Percentiles rank a stretch among this genome's conserved stretches.
These are phyloP conservation scores for Oreochromis aureus DNA, from an alignment of 2,113 vertebrate genomes.

Conservation along the genomic window DNA sequence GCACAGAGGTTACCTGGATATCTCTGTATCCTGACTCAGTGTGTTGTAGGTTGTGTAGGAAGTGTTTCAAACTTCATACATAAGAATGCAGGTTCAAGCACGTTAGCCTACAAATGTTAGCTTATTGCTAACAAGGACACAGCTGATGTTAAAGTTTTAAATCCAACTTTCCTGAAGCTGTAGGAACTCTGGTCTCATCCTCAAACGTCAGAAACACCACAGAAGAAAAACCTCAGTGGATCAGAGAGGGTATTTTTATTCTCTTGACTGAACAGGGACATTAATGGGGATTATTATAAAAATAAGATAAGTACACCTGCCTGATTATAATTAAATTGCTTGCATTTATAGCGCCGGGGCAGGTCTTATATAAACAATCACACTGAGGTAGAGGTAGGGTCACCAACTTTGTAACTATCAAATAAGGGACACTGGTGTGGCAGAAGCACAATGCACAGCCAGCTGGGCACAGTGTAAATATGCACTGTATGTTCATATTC, in stretches of 20 bases:
- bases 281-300: neutral
- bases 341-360: neutral
- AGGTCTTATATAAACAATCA: neutral
- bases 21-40: neutral
- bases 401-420: too few species aligned
- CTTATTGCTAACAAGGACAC: neutral
- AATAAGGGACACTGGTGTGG: too few species aligned
- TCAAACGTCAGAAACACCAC: neutral
- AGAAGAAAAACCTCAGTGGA: neutral
- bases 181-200: neutral
- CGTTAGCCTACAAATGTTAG: neutral
- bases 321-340: neutral
- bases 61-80: neutral
- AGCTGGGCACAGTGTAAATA: too few species aligned
- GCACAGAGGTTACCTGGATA: neutral
- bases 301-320: neutral
- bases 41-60: neutral
- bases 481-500: too few species aligned
- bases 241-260: rapidly evolving
- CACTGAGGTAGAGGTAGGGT: neutral
- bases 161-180: neutral
- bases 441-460: too few species aligned
- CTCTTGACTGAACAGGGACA: neutral
- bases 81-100: neutral
- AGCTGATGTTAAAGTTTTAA: neutral